These are phyloP conservation scores for Calliopum simillimum DNA, from an alignment of 2,888 invertebrate species.

Conservation along the genomic window DNA sequence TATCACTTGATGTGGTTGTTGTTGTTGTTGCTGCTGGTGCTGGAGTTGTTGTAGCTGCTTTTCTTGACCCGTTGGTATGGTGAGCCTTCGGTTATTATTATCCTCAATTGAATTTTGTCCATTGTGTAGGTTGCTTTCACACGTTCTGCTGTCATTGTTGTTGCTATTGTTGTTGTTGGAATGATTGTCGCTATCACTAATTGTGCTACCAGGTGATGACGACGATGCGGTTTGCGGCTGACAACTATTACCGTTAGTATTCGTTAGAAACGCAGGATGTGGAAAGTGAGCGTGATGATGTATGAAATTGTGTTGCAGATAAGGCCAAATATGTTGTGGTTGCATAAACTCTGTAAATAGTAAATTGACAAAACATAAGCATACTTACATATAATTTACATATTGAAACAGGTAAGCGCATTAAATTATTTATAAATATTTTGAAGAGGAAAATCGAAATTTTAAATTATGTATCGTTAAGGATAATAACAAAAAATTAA, in stretches of 20 bases:
- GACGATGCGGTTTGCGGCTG: slow-evolving; percentile 67
- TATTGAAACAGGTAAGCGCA: neutral
- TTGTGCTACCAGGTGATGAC: slow-evolving; percentile 68
- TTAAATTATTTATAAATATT: neutral
- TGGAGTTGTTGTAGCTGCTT: slow-evolving; percentile 54
- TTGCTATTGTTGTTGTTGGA: slow-evolving; percentile 54
- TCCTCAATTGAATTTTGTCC: slow-evolving; percentile 55
- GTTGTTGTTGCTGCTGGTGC: slow-evolving; percentile 47
- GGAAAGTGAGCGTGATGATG: slow-evolving; percentile 55
- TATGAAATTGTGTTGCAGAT: slow-evolving; percentile 68
- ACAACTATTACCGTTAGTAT: slow-evolving; percentile 66
- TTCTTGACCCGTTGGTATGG: slow-evolving; percentile 54
- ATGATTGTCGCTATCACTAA: slow-evolving; percentile 68
- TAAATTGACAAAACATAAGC: neutral
- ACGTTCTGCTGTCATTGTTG: slow-evolving; percentile 51
- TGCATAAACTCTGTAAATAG: slow-evolving; percentile 67
- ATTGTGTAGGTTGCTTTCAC: slow-evolving; percentile 34
- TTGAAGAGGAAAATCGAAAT: no score
- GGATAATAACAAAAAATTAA: no score
- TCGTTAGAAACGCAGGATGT: slow-evolving; percentile 67
- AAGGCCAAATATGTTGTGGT: slow-evolving; percentile 69
- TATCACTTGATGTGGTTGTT: slow-evolving; percentile 68
- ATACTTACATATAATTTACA: no score
- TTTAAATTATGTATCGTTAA: no score
- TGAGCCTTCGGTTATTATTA: slow-evolving; percentile 63